Conservation (phyloP, 2,797 vertebrate genomes). For the Emys orbicularis region DNA sequence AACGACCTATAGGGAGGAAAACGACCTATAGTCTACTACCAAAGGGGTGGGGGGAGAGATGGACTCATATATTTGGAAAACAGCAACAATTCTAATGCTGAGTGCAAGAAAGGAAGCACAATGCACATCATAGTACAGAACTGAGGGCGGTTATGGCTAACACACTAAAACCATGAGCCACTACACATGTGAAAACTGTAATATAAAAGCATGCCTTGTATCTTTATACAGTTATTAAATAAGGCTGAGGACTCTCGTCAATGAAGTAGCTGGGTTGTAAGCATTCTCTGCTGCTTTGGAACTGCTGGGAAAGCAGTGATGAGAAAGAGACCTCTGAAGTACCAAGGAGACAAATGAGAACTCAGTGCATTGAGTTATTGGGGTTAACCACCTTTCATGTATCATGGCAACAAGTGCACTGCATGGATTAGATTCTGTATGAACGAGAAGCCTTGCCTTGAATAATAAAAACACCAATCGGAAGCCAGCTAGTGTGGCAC, state of each 20-base stretch:
- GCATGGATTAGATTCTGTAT: background rate
- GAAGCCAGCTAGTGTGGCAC: background rate
- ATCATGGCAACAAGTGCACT: background rate
- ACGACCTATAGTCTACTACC: background rate
- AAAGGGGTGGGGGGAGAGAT: background rate
- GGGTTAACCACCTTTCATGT: background rate
- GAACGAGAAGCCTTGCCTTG: background rate
- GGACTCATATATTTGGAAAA: background rate
- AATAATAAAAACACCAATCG: background rate
- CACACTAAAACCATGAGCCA: background rate
- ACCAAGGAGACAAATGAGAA: background rate
- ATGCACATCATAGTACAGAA: background rate
- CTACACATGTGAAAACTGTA: background rate
- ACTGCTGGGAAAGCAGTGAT: background rate
- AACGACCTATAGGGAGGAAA: background rate
- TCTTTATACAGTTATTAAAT: background rate
- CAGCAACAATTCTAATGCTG: background rate
- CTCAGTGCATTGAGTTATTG: background rate
- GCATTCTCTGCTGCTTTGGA: background rate
- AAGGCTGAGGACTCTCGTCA: background rate
- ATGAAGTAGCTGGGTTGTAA: background rate
- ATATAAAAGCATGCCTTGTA: fast-evolving
- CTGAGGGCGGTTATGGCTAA: background rate
- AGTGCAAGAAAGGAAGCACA: background rate
- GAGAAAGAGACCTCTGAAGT: background rate